phyloP scores from a whole-genome alignment of 2,113 vertebrate genomes.

The Nesospiza acunhae region DNA sequence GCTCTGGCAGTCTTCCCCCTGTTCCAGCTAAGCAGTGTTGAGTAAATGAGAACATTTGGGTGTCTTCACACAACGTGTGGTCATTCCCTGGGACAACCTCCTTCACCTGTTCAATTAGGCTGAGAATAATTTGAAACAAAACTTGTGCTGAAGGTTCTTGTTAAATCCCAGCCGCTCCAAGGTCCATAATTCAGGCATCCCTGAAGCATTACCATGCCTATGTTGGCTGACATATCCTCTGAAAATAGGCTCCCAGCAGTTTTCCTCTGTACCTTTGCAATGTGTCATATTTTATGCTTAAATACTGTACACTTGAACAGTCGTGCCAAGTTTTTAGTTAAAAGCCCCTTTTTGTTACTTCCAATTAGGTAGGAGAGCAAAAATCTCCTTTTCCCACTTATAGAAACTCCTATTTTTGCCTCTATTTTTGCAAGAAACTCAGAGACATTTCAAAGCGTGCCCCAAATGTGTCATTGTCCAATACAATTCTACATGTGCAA shows the following conservation, averaged over 20 bases:
- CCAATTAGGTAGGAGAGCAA: background rate
- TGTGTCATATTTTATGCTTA: rapidly evolving
- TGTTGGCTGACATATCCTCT: background rate
- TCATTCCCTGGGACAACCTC: background rate
- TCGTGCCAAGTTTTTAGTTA: background rate
- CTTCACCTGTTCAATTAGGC: background rate
- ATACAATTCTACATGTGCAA: constrained; percentile 14
- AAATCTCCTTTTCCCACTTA: background rate
- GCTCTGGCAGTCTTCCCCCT: background rate
- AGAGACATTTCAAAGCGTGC: background rate
- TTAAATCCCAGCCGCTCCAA: background rate
- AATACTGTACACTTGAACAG: background rate
- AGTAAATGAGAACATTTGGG: background rate
- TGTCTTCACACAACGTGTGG: background rate
- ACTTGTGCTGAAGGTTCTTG: background rate
- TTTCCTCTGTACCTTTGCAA: background rate
- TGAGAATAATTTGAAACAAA: background rate
- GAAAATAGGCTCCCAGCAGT: background rate
- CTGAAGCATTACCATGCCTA: background rate
- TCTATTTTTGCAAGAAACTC: background rate
- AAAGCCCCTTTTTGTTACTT: background rate
- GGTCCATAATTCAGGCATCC: background rate
- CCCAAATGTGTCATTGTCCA: constrained; percentile 8
- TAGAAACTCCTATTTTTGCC: background rate
- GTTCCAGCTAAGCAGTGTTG: background rate